Conservation (phyloP, 2,113 vertebrate species). For the Cyprinus carpio region DNA sequence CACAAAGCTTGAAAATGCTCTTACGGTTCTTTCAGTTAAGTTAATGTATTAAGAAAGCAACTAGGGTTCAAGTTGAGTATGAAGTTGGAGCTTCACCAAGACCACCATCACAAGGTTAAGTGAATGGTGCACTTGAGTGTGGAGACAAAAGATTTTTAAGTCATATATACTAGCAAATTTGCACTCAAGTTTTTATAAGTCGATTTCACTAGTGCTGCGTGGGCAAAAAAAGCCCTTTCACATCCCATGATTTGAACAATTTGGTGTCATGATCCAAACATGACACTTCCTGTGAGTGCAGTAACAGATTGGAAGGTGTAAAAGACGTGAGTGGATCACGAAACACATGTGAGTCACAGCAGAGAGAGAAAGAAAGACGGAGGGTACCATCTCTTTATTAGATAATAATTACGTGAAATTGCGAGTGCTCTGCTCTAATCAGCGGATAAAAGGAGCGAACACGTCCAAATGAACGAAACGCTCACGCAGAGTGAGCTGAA, state of each 20-base stretch:
- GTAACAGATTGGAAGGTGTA: slow-evolving; percentile 34
- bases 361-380: neutral
- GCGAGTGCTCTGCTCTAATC: neutral
- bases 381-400: neutral
- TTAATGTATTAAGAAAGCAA: neutral
- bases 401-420: slow-evolving; percentile 5
- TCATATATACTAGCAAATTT: slow-evolving; percentile 4
- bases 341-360: slow-evolving; percentile 34
- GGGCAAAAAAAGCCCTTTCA: slow-evolving; percentile 22
- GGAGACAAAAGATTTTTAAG: neutral
- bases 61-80: neutral
- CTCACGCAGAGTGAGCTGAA: neutral
- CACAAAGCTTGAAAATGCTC: neutral
- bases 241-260: slow-evolving; percentile 19
- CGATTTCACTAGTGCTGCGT: neutral
- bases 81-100: slow-evolving; percentile 1
- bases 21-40: neutral
- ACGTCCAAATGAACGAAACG: neutral
- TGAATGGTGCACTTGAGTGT: slow-evolving; percentile 12
- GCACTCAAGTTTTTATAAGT: neutral
- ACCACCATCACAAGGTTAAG: slow-evolving; percentile 21
- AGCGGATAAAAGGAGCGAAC: neutral
- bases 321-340: slow-evolving; percentile 22
- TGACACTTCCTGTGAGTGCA: slow-evolving; percentile 21
- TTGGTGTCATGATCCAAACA: slow-evolving; percentile 5